These are phyloP conservation scores for Gallirallus australis DNA, from an alignment of 2,797 vertebrate species.

Conservation along the genomic window DNA sequence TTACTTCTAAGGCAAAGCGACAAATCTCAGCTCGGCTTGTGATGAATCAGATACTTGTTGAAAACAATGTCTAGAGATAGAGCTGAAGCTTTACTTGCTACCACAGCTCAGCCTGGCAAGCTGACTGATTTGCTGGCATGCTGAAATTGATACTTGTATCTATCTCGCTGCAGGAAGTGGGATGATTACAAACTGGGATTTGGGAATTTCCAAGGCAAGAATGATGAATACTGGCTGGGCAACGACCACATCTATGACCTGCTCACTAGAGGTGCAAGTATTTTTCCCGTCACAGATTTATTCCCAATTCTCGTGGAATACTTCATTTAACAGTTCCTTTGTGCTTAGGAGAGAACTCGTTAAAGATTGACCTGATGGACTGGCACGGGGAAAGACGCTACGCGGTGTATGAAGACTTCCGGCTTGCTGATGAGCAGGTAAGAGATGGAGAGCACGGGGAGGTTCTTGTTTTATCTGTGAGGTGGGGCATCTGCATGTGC, in stretches of 20 bases:
- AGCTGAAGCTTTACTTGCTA: neutral
- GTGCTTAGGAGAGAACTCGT: slow-evolving; percentile 81
- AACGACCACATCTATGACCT: slow-evolving; percentile 87
- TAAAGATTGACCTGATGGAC: slow-evolving; percentile 91
- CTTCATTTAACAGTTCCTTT: neutral
- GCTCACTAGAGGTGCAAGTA: slow-evolving; percentile 76
- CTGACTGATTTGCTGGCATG: neutral
- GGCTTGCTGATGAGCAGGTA: slow-evolving; percentile 84
- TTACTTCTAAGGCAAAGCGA: neutral
- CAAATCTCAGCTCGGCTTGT: neutral
- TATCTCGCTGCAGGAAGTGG: slow-evolving; percentile 84
- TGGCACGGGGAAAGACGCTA: slow-evolving; percentile 85
- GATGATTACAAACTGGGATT: slow-evolving; percentile 91
- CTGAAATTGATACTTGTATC: neutral
- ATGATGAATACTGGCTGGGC: slow-evolving; percentile 93
- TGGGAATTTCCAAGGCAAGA: slow-evolving; percentile 87
- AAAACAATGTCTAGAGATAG: neutral
- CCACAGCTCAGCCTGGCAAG: neutral
- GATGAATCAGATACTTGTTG: neutral
- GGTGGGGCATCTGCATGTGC: neutral
- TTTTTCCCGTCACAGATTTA: neutral
- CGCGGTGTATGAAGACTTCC: slow-evolving; percentile 88
- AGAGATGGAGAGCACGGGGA: neutral
- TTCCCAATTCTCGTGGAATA: neutral
- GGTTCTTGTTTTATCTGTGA: neutral